Conservation (phyloP, 2,797 vertebrate genomes). For the Aphelocoma californica region DNA sequence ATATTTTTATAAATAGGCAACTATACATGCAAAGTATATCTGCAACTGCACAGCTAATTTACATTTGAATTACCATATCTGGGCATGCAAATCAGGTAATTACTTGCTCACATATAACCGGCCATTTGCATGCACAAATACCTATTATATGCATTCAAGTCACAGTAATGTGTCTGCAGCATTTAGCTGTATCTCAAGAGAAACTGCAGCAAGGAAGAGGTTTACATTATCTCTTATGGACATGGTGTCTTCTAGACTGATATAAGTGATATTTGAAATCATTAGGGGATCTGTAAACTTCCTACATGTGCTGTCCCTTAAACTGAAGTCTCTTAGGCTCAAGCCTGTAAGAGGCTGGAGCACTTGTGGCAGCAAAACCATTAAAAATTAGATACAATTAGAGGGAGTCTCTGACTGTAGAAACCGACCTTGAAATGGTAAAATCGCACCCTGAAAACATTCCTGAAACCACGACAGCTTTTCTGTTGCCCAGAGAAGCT, state of each 20-base stretch:
- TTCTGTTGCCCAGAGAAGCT: not conserved
- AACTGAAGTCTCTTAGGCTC: not conserved
- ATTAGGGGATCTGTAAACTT: not conserved
- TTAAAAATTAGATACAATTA: not conserved
- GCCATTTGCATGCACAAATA: slow-evolving; percentile 64
- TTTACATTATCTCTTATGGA: slow-evolving; percentile 37
- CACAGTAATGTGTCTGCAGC: slow-evolving; percentile 43
- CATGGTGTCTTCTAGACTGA: not conserved
- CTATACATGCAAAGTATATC: slow-evolving; percentile 37
- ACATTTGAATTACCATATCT: slow-evolving; percentile 67
- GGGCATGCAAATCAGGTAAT: slow-evolving; percentile 68
- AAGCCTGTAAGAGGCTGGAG: not conserved
- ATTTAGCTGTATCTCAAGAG: slow-evolving; percentile 36
- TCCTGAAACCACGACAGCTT: rapidly evolving
- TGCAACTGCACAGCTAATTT: slow-evolving; percentile 56
- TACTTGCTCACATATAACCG: slow-evolving; percentile 57
- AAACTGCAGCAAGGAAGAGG: slow-evolving; percentile 13
- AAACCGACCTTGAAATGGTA: not conserved
- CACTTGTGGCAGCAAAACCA: not conserved
- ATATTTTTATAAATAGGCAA: slow-evolving; percentile 33
- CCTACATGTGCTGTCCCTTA: not conserved
- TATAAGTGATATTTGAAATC: slow-evolving; percentile 5
- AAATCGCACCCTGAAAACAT: not conserved
- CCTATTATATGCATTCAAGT: slow-evolving; percentile 56
- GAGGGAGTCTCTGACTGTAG: not conserved